These are phyloP conservation scores for Aegotheles bennettii DNA, from an alignment of 2,113 vertebrate species.

Conservation along the genomic window DNA sequence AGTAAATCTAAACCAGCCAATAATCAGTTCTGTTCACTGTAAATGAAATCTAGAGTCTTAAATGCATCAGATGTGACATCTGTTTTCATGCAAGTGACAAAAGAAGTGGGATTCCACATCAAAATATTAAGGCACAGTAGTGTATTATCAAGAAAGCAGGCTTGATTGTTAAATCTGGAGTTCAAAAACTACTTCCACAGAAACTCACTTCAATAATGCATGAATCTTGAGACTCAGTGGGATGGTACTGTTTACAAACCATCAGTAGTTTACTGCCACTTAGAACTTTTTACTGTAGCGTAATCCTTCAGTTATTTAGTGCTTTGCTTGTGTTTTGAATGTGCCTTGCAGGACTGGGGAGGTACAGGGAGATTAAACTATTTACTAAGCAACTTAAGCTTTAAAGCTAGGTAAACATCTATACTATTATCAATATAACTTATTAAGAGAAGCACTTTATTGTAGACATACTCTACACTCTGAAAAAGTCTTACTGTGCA, in stretches of 20 bases:
- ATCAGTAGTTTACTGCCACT: not conserved
- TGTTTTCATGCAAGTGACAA: not conserved
- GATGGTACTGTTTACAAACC: not conserved
- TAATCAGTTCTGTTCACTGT: not conserved
- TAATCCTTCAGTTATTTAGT: not conserved
- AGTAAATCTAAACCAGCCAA: not conserved
- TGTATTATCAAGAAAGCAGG: not conserved
- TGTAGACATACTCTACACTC: not conserved
- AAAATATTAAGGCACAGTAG: not conserved
- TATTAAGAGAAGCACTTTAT: slow-evolving; percentile 51
- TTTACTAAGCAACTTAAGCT: not conserved
- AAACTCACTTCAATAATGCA: not conserved
- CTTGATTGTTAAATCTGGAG: not conserved
- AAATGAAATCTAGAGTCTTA: not conserved
- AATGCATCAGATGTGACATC: not conserved
- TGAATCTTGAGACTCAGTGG: not conserved
- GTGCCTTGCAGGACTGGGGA: not conserved
- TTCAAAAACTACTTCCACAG: not conserved
- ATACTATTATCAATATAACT: not conserved
- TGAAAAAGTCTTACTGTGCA: not conserved
- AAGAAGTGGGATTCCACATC: not conserved
- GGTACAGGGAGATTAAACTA: not conserved
- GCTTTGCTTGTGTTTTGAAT: slow-evolving; percentile 20
- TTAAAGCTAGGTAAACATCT: slow-evolving; percentile 8
- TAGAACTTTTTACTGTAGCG: not conserved